Evolutionary conservation across 1,140 invertebrate species (phyloP), one percentile per base, ranked within the genome.

Genomic region (Harlomillsia oculata): DNA sequence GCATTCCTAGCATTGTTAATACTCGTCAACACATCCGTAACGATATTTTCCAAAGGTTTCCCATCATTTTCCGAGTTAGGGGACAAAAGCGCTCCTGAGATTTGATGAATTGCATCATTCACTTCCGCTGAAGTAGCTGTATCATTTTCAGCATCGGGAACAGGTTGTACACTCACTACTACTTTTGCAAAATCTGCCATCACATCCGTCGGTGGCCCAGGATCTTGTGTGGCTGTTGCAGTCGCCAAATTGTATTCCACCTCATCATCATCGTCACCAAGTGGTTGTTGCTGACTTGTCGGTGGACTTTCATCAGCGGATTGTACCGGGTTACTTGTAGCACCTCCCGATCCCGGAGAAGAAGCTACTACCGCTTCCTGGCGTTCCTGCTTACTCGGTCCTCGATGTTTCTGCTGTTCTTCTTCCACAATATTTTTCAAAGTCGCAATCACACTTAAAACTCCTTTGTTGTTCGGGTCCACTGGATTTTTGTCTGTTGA

Each of bases 81-180:
- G 8, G 44, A 37, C 2, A 65, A 32, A 8, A 65, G 51, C 26
- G 60, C 64, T 25, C 64, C 64, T 26, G 64, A 65, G 40, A 65
- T 62, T 37, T 59, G 46, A 40, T 62, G 60, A 55, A 65, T 65
- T n/a, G 60, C 64, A 29, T 56, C 56, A 20, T 59, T 54, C 0
- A 65, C 64, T 54, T 65, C 64, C 2, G 57, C 57, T n/a, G 60
- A 65, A 16, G 64, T 62, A 18, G 53, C 60, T 5, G 56, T 62
- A n/a, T 62, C 59, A 58, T 64, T 64, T 18, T 55, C 53, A 25
- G n/a, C 57, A 13, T 34, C 28, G 29, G 44, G 39, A 2, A 43
- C 40, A 1, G 54, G 28, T 20, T 48, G 37, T 2, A 44, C 39
- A 44, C 39, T 58, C 2, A 55, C 56, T 3, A 58, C 49, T 2